Base-by-base conservation (phyloP, 2,113 vertebrate species). In the Sardina pilchardus region DNA sequence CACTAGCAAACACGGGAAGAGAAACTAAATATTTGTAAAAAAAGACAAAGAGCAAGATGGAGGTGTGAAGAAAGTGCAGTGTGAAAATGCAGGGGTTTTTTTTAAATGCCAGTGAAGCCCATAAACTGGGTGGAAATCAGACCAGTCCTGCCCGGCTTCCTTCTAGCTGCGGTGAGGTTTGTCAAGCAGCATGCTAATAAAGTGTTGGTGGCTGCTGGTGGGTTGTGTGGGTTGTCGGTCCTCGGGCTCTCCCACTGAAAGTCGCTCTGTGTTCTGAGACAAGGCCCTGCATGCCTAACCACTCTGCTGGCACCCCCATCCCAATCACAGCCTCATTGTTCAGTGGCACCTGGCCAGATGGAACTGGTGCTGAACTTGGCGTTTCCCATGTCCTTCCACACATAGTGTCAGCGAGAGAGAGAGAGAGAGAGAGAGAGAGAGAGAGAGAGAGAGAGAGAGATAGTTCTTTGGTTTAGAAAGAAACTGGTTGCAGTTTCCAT, bases 241-340 rank as follows among this genome's bases (percentile, higher is more conserved):
- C 30, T 78, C 14, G 4, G 34, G 30, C 71, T 78, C 36, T 12
- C 71, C 71, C 71, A 78, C 30, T 78, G 17, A 78, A 17, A 36
- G 30, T 34, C 34, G 30, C 36, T 14, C 71, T 71, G 26, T 34
- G 26, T 34, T 30, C 6, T 78, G 71, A 36, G 71, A 78, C 71
- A 78, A 36, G 71, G 71, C 84, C 85, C 82, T 81, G 85, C 84
- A 10, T 83, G 81, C 89, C 81, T 86, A 75, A 45, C 84, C 83
- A 84, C 86, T 88, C 86, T 91, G 92, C 94, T 91, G 91, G 91
- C 92, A 92, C 93, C 93, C 93, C 92, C 91, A 92, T 93, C 87
- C 89, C 93, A 90, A 94, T 94, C 91, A 93, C 75, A 3, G 83
- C 84, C 87, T 86, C 90, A 93, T 94, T 94, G 92, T 94, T 93